A percentile compares a stretch with the other conserved stretches of the same genome.
Evolutionary conservation across 2,797 vertebrate genomes (phyloP).

Genomic region (Pogonophryne albipinna): DNA sequence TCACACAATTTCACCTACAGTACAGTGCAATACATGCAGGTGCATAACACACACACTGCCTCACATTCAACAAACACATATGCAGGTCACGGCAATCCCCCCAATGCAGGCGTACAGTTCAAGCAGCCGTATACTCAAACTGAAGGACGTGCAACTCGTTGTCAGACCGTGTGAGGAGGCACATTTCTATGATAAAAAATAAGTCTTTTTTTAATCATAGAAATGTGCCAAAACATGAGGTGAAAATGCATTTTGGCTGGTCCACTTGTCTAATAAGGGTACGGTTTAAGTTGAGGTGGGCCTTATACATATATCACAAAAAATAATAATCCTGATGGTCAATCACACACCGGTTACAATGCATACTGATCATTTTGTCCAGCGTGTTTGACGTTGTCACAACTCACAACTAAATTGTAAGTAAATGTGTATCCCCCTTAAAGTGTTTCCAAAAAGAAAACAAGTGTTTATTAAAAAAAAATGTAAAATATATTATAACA

Average conservation of each 20-base stretch:
- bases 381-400: background rate
- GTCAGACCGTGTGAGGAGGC: conserved; percentile 1
- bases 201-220: no score
- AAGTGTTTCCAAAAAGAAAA: background rate
- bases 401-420: background rate
- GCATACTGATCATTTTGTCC: background rate
- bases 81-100: conserved; percentile 53
- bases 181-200: no score
- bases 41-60: conserved; percentile 51
- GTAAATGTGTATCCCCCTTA: background rate
- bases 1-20: conserved; percentile 36
- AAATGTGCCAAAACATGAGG: background rate
- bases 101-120: conserved; percentile 59
- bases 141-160: conserved; percentile 43
- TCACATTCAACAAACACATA: conserved; percentile 35
- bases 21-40: conserved; percentile 60
- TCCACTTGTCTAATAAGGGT: background rate
- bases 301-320: background rate
- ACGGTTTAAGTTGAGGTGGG: background rate
- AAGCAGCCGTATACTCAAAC: conserved; percentile 75
- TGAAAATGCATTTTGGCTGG: background rate
- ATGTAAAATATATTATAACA: background rate
- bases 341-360: conserved; percentile 9
- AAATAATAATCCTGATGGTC: background rate
- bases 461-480: background rate